Base-by-base conservation (phyloP, 2,797 vertebrate genomes). In the Eulemur albifrons region DNA sequence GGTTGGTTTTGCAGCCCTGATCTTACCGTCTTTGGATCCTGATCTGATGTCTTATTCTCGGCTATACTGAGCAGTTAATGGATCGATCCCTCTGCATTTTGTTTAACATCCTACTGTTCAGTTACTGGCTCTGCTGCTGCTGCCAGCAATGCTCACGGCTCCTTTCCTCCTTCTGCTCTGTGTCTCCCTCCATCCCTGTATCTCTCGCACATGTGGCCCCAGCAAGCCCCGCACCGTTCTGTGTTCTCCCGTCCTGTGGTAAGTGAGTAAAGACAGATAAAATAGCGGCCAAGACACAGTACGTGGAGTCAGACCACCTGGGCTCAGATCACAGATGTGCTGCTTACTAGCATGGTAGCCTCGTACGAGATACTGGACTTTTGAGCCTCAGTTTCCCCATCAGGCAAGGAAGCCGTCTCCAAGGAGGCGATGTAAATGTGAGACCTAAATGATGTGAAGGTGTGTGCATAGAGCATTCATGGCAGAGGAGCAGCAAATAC, bases 21-120 rank as follows among this genome's bases (percentile, higher is more conserved):
- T 14, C 20, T 9, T 14, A 20, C 23, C 2, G 11, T 32, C 75
- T 10, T 2, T n/a, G 25, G 3, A 1, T 61, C 5, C 9, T 3
- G 27, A 32, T 17, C 25, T n/a, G 35, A 4, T n/a, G 27, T n/a
- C 52, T 61, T 27, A 5, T 21, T 59, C n/a, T 50, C 40, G 20
- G 48, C 70, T 57, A 5, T 23, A 45, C 0, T 8, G 12, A 81
- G 45, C 18, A 23, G 32, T 8, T 48, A 38, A 32, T n/a, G 52
- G n/a, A 45, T 83, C 23, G 27, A 30, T 83, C 38, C 1, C 6
- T 32, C 69, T 83, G 67, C 57, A 25, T 73, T 63, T 18, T 17
- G 65, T 20, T 93, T 23, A 35, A 12, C 59, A 30, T 21, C 38
- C 48, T 25, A 0, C 38, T 76, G 69, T 27, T 76, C 79, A 32